Evolutionary conservation across 2,797 vertebrate genomes (phyloP).

Genomic region (Nannoperca australis): DNA sequence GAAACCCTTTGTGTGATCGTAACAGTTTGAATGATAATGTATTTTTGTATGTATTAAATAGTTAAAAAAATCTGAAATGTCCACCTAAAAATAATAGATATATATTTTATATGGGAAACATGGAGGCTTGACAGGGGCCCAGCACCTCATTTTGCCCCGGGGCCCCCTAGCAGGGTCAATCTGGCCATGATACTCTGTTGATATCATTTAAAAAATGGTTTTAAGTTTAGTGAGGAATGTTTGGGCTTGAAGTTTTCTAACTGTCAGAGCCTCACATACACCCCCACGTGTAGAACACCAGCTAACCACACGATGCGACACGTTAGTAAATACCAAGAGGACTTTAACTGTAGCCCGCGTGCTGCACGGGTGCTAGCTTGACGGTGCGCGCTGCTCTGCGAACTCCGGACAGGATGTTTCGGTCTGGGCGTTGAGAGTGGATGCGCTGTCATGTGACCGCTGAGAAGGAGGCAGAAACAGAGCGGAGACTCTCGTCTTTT

Average conservation of each 20-base stretch:
- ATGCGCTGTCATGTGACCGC: conserved; percentile 82
- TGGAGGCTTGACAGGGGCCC: too few species aligned
- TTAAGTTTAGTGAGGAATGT: too few species aligned
- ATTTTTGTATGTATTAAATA: background rate
- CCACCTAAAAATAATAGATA: too few species aligned
- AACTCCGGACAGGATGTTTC: conserved; percentile 4
- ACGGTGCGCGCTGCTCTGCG: background rate
- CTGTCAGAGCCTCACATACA: background rate
- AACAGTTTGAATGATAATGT: background rate
- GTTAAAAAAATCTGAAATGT: too few species aligned
- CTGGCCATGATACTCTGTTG: too few species aligned
- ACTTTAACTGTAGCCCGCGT: too few species aligned
- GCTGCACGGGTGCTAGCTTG: too few species aligned
- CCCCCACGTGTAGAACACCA: background rate
- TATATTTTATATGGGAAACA: too few species aligned
- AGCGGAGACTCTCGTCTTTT: conserved; percentile 27
- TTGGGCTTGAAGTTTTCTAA: background rate
- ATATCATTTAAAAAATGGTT: too few species aligned
- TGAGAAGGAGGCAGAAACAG: conserved; percentile 28
- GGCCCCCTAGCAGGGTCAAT: too few species aligned
- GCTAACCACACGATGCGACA: background rate
- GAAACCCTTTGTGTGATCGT: background rate
- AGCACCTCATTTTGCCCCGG: too few species aligned
- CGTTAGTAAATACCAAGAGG: background rate
- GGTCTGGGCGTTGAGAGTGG: conserved; percentile 50